Evolutionary conservation across 2,888 invertebrate genomes (phyloP).

Genomic region (Tuta absoluta): DNA sequence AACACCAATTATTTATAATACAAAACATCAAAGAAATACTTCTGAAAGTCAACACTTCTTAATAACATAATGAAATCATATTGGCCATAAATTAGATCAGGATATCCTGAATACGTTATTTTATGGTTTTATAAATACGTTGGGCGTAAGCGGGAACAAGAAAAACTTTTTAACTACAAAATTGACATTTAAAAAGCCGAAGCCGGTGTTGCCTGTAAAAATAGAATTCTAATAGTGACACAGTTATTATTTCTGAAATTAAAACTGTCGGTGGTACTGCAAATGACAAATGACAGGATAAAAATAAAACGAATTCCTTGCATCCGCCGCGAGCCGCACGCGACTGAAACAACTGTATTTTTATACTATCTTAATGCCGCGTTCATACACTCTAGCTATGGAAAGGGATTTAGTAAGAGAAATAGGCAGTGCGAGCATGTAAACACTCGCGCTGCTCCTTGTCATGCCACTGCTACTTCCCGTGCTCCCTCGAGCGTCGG

Average conservation of each 20-base stretch:
- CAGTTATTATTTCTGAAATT: slow-evolving; percentile 57
- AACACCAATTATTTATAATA: background rate
- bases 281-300: slow-evolving; percentile 60
- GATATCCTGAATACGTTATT: too few relatives aligned
- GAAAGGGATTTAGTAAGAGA: too few relatives aligned
- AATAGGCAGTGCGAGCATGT: too few relatives aligned
- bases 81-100: background rate
- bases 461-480: too few relatives aligned
- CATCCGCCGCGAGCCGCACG: slow-evolving; percentile 31
- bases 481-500: too few relatives aligned
- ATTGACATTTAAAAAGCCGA: background rate
- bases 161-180: background rate
- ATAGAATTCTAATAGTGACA: slow-evolving; percentile 57
- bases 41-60: slow-evolving; percentile 2
- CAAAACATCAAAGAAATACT: background rate
- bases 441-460: too few relatives aligned
- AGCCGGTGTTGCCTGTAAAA: slow-evolving; percentile 28
- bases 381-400: too few relatives aligned
- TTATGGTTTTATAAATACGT: background rate
- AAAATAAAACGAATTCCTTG: slow-evolving; percentile 52
- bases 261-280: slow-evolving; percentile 49
- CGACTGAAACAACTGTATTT: slow-evolving; percentile 26
- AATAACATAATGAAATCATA: background rate
- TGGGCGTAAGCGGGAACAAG: background rate
- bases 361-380: slow-evolving; percentile 18